These are phyloP conservation scores for Lepidurus apus DNA, from an alignment of 1,140 invertebrate genomes.

Conservation along the genomic window DNA sequence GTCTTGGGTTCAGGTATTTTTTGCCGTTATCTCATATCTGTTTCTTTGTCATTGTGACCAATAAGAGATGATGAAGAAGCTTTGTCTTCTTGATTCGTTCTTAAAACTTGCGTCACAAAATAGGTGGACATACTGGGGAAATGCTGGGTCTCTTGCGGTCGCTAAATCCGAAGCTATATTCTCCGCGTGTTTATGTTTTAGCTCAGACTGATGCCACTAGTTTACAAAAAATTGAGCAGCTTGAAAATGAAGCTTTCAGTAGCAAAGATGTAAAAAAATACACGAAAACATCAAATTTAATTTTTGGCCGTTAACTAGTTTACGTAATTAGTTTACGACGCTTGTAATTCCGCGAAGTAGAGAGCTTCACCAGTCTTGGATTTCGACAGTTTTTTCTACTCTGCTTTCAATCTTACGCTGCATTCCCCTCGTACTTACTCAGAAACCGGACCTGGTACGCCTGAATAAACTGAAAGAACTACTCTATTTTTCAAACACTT, in stretches of 20 bases:
- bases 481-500: conserved; percentile 24
- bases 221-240: conserved; percentile 54
- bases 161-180: conserved; percentile 56
- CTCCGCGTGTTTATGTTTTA: conserved; percentile 67
- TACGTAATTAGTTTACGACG: conserved; percentile 14
- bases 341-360: conserved; percentile 71
- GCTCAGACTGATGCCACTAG: conserved; percentile 74
- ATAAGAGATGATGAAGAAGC: not conserved
- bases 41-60: conserved; percentile 17
- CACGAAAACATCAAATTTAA: conserved; percentile 29
- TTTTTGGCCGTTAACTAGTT: not conserved
- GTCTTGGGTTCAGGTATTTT: conserved; percentile 40
- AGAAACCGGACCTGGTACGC: conserved; percentile 62
- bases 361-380: conserved; percentile 78
- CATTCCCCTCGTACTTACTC: conserved; percentile 62
- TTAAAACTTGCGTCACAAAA: conserved; percentile 20
- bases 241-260: conserved; percentile 45
- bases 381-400: conserved; percentile 71
- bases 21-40: not conserved
- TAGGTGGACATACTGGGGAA: conserved; percentile 80
- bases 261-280: not conserved
- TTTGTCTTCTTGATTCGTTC: not conserved
- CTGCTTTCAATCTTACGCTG: conserved; percentile 60
- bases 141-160: conserved; percentile 66
- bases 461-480: conserved; percentile 25